Evolutionary conservation across 2,888 invertebrate species (phyloP).

Genomic region (Aricia artaxerxes): DNA sequence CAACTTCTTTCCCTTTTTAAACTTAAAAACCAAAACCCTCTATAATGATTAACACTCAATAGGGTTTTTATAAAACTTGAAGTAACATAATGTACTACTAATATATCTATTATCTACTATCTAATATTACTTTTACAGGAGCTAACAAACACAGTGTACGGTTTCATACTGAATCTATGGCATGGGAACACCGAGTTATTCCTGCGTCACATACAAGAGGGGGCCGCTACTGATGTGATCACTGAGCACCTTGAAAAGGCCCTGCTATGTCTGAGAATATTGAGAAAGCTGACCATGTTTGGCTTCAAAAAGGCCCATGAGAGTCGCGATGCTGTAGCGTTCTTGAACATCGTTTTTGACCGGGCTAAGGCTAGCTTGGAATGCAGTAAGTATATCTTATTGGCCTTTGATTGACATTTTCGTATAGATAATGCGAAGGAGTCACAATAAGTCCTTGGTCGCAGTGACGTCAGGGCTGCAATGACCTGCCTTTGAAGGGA

Average conservation of each 20-base stretch:
- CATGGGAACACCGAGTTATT: slow-evolving; percentile 86
- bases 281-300: slow-evolving; percentile 90
- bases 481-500: no score
- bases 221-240: slow-evolving; percentile 80
- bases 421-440: no score
- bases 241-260: slow-evolving; percentile 89
- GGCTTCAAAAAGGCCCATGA: slow-evolving; percentile 90
- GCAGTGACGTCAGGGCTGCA: no score
- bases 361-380: slow-evolving; percentile 88
- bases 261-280: slow-evolving; percentile 87
- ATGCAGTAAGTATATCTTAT: slow-evolving; percentile 83
- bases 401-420: no score
- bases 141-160: slow-evolving; percentile 86
- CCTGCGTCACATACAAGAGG: slow-evolving; percentile 82
- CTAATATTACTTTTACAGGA: slow-evolving; percentile 75
- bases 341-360: slow-evolving; percentile 89
- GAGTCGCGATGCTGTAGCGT: slow-evolving; percentile 86
- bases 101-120: no score
- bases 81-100: no score
- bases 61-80: no score
- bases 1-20: no score
- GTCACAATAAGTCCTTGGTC: no score
- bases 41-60: no score
- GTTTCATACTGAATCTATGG: slow-evolving; percentile 89
- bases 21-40: no score